These are phyloP conservation scores for Mustela nigripes DNA, from an alignment of 2,113 vertebrate species.

Conservation along the genomic window DNA sequence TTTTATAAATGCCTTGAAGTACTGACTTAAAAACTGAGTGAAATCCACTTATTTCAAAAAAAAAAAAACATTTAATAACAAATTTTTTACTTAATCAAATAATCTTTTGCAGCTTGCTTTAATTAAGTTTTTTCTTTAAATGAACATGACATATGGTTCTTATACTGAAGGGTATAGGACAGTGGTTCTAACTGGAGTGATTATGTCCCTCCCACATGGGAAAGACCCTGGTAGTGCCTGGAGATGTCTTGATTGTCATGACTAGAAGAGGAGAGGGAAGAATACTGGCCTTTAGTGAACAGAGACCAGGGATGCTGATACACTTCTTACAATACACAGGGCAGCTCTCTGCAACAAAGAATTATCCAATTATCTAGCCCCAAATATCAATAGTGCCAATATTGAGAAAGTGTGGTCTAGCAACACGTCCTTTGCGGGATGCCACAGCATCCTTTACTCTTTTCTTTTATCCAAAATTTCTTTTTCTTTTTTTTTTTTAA, in stretches of 20 bases:
- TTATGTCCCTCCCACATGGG: no score
- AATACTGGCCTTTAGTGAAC: neutral
- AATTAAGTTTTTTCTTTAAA: neutral
- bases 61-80: neutral
- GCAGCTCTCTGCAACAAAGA: neutral
- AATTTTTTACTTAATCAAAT: neutral
- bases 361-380: neutral
- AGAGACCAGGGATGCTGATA: neutral
- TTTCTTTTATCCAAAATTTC: neutral
- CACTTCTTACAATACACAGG: neutral
- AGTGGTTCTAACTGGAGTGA: neutral
- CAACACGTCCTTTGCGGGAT: neutral
- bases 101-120: neutral
- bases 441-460: neutral
- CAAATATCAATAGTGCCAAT: neutral
- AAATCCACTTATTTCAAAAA: neutral
- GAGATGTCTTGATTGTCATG: neutral
- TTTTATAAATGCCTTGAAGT: slow-evolving; percentile 1
- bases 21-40: neutral
- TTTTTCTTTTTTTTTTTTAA: no score
- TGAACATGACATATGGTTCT: neutral
- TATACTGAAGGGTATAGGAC: neutral
- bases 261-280: neutral
- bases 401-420: neutral
- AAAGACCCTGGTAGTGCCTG: no score